Evolutionary conservation across 2,888 invertebrate species (phyloP).

Genomic region (Carpatolechia fugitivella): DNA sequence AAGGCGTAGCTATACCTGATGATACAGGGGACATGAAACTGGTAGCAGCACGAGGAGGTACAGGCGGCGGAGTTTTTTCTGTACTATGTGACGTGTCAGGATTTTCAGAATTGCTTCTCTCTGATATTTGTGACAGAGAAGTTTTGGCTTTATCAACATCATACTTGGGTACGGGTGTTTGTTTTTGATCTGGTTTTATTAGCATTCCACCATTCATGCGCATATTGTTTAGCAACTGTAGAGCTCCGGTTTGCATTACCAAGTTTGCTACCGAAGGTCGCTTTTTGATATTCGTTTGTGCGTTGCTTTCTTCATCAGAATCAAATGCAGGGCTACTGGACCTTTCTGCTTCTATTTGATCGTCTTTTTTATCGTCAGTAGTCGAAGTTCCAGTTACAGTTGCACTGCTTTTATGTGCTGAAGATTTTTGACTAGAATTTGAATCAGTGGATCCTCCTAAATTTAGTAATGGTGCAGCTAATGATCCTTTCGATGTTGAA

Average conservation of each 20-base stretch:
- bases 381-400: conserved; percentile 80
- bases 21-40: conserved; percentile 58
- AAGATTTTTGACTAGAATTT: conserved; percentile 81
- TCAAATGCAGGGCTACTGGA: conserved; percentile 97
- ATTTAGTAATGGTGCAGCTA: conserved; percentile 61
- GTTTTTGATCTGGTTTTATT: conserved; percentile 62
- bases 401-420: conserved; percentile 78
- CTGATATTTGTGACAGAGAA: conserved; percentile 81
- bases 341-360: conserved; percentile 82
- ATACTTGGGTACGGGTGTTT: conserved; percentile 53
- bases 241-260: conserved; percentile 82
- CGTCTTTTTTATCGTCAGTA: conserved; percentile 73
- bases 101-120: conserved; percentile 81
- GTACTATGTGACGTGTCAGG: conserved; percentile 56
- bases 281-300: conserved; percentile 79
- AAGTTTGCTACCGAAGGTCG: conserved; percentile 84
- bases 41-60: conserved; percentile 53
- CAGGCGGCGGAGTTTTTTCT: conserved; percentile 49
- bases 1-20: conserved; percentile 66
- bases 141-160: conserved; percentile 61
- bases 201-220: conserved; percentile 77
- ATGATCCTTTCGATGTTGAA: conserved; percentile 58
- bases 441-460: conserved; percentile 77
- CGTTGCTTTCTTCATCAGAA: conserved; percentile 93
- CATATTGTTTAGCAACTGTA: conserved; percentile 76